Evolutionary conservation across 92 coral and sea anemone genomes (phyloP), one percentile per base, ranked within the genome.

Genomic region (Porites lobata): DNA sequence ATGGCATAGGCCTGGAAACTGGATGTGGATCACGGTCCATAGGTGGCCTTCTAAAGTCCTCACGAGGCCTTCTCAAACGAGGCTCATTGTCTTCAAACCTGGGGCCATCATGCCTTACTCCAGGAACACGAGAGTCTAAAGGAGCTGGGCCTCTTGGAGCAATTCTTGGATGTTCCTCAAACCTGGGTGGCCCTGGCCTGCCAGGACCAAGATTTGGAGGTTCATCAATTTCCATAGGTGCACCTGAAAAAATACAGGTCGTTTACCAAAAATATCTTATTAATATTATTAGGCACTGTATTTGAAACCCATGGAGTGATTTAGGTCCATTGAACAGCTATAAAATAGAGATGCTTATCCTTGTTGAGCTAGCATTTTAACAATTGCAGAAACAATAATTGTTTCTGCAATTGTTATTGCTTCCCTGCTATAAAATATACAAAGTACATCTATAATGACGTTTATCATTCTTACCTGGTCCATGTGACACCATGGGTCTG

Each of bases 31-130:
- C 92, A 76, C 73, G 94, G 32, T 89, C 83, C 62, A 81, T 59
- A 12, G 83, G 94, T 54, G 87, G 92, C 43, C 94, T 91, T 59
- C 85, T 82, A 70, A 82, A 87, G 51, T 91, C 89, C 63, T 85
- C 82, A 59, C 70, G 85, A 52, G 19, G 89, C 19, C 61, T 61
- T 18, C 81, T 77, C 75, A 80, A 71, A 29, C 83, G 92, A 17
- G 88, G 78, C 54, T 76, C 77, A 24, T 76, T 65, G 15, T 73
- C 58, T 38, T 76, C 80, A 65, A 86, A 90, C 43, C 91, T 76
- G 71, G 85, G 82, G 19, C 77, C 67, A 11, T 82, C 92, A 53
- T 3, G 84, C 18, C 86, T 86, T 85, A 82, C 54, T n/a, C 64
- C 65, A 70, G 88, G 84, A 62, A 67, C 90, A 63, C 66, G 89